Base-by-base conservation (phyloP, 2,888 invertebrate genomes). In the Mesorhabditis belari region DNA sequence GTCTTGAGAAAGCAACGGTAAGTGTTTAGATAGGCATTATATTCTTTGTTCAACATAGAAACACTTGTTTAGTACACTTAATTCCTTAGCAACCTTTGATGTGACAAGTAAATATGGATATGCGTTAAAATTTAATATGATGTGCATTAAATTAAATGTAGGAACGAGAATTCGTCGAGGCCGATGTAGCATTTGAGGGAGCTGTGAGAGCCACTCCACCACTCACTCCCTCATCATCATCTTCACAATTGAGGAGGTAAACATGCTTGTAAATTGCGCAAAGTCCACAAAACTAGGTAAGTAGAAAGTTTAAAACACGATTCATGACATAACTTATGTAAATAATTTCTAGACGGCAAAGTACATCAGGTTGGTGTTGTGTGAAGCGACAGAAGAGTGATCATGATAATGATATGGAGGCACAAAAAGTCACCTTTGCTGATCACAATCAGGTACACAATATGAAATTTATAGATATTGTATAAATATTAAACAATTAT, bases 1-100 rank as follows among this genome's bases (percentile, higher is more conserved):
- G 98, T 84, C 86, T 98, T 79, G 98, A 98, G 84, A 92, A 93
- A 83, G 95, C 98, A 63, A 98, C 98, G 55, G 69, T 70, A 6
- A 28, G 60, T 29, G 28, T 21, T 21, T 12, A 6, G 9, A 9
- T 17, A 9, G 9, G 6, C 35, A 6, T 12, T 35, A 6, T 17
- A 9, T 17, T 35, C 35, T 17, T n/a, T n/a, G n/a, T n/a, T n/a
- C n/a, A n/a, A n/a, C n/a, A n/a, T n/a, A n/a, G n/a, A n/a, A n/a
- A n/a, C n/a, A n/a, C n/a, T n/a, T n/a, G n/a, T n/a, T n/a, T n/a
- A n/a, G n/a, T n/a, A n/a, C n/a, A n/a, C n/a, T n/a, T n/a, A n/a
- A n/a, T n/a, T n/a, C n/a, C n/a, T n/a, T n/a, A n/a, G n/a, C n/a
- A n/a, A n/a, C n/a, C n/a, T n/a, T n/a, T n/a, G n/a, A n/a, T n/a